Conservation (phyloP, 2,888 invertebrate genomes). For the Lepeophtheirus nordmannii region DNA sequence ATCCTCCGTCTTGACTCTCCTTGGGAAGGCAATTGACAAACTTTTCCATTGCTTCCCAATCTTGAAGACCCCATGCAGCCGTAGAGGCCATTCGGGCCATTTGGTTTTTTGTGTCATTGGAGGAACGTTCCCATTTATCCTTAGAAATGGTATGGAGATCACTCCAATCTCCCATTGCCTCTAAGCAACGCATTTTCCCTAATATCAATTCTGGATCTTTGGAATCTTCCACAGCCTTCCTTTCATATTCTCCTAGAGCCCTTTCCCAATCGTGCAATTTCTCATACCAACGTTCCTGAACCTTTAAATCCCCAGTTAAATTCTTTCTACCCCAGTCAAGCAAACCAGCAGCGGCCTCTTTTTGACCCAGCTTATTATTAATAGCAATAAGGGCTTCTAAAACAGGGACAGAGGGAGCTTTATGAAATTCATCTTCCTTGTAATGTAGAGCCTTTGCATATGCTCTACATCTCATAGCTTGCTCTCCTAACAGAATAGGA, state of each 20-base stretch:
- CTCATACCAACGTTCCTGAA: conserved; percentile 91
- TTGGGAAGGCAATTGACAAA: conserved; percentile 76
- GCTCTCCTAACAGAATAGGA: conserved; percentile 66
- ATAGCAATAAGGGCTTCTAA: conserved; percentile 86
- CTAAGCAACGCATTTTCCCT: conserved; percentile 87
- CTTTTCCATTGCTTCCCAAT: conserved; percentile 84
- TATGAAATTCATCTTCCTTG: conserved; percentile 84
- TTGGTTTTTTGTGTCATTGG: conserved; percentile 42
- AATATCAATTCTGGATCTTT: conserved; percentile 62
- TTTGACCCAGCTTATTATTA: conserved; percentile 94
- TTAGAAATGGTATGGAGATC: conserved; percentile 25
- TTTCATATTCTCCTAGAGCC: conserved; percentile 70
- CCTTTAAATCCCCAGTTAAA: conserved; percentile 30
- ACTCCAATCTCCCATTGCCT: conserved; percentile 92
- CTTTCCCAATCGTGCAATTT: conserved; percentile 98
- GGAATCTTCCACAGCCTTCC: conserved; percentile 42
- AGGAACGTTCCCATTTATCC: conserved; percentile 30
- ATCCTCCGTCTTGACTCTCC: conserved; percentile 87
- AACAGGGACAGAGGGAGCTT: conserved; percentile 62
- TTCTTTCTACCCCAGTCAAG: conserved; percentile 23
- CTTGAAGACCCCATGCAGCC: conserved; percentile 85
- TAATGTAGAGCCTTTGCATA: conserved; percentile 72
- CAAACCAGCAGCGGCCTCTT: conserved; percentile 83
- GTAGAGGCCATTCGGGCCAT: conserved; percentile 78
- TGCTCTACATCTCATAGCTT: conserved; percentile 80